phyloP scores from a whole-genome alignment of 1,140 invertebrate species.

The Heliconius eleuchia region DNA sequence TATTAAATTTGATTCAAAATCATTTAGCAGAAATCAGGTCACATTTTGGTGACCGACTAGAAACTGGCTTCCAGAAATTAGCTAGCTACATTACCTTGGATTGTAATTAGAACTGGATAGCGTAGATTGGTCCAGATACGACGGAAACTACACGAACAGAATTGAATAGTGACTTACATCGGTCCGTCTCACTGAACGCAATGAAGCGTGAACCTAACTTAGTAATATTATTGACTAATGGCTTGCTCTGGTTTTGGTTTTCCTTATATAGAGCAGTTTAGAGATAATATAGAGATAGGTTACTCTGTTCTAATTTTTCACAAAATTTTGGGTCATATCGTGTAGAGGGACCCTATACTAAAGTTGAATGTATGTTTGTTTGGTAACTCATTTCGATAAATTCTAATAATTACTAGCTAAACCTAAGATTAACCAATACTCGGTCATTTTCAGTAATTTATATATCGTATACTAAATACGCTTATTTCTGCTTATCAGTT shows the following conservation, averaged over 20 bases:
- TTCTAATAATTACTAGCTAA: too few relatives aligned
- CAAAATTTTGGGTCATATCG: too few relatives aligned
- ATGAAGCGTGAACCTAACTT: constrained; percentile 6
- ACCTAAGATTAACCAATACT: too few relatives aligned
- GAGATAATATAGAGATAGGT: too few relatives aligned
- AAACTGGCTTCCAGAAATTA: constrained; percentile 5
- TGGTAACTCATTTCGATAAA: too few relatives aligned
- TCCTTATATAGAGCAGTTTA: too few relatives aligned
- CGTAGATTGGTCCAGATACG: constrained; percentile 1
- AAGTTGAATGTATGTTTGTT: too few relatives aligned
- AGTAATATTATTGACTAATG: background rate
- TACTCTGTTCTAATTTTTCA: too few relatives aligned
- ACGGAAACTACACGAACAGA: background rate
- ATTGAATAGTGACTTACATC: constrained; percentile 4
- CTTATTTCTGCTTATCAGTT: constrained; percentile 18
- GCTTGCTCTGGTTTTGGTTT: too few relatives aligned
- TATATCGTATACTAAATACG: background rate
- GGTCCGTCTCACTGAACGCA: background rate
- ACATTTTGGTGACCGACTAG: background rate
- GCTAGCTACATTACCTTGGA: constrained; percentile 1
- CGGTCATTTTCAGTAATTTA: background rate
- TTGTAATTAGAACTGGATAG: constrained; percentile 11
- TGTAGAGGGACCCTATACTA: too few relatives aligned
- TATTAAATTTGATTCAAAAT: too few relatives aligned
- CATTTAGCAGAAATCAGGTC: background rate